Evolutionary conservation across 2,113 vertebrate genomes (phyloP).

Genomic region (Lagopus muta): DNA sequence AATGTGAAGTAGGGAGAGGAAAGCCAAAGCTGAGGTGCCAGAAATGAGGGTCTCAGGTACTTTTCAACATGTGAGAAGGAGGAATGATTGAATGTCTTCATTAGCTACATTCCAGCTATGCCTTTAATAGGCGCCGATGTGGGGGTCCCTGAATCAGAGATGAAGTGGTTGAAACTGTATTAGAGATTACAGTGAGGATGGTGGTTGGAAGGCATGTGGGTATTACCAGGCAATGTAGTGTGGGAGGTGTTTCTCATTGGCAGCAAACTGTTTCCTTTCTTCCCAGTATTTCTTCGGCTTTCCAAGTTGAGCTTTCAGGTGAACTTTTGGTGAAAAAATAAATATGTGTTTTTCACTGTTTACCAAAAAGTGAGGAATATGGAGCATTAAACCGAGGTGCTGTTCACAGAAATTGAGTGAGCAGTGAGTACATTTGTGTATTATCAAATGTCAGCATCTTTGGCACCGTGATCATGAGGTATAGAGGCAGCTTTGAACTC

Average conservation of each 20-base stretch:
- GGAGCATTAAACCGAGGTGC: neutral
- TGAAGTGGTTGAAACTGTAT: neutral
- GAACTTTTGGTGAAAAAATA: neutral
- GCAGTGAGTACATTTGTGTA: neutral
- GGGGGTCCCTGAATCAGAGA: neutral
- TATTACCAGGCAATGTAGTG: neutral
- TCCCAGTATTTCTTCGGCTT: neutral
- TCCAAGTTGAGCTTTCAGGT: neutral
- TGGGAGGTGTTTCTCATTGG: neutral
- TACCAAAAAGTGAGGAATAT: neutral
- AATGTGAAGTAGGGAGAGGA: neutral
- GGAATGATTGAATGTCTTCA: neutral
- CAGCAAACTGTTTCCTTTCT: neutral
- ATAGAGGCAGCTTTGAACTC: neutral
- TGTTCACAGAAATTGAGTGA: neutral
- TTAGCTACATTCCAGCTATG: neutral
- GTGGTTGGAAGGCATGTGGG: neutral
- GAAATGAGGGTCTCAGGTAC: neutral
- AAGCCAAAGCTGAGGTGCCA: neutral
- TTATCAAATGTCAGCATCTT: rapidly evolving
- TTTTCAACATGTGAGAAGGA: neutral
- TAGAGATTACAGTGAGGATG: neutral
- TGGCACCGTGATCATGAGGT: rapidly evolving
- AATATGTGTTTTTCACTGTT: neutral
- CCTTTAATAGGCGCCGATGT: neutral